Conservation (phyloP, 2,113 vertebrate genomes). For the Zosterops lateralis region DNA sequence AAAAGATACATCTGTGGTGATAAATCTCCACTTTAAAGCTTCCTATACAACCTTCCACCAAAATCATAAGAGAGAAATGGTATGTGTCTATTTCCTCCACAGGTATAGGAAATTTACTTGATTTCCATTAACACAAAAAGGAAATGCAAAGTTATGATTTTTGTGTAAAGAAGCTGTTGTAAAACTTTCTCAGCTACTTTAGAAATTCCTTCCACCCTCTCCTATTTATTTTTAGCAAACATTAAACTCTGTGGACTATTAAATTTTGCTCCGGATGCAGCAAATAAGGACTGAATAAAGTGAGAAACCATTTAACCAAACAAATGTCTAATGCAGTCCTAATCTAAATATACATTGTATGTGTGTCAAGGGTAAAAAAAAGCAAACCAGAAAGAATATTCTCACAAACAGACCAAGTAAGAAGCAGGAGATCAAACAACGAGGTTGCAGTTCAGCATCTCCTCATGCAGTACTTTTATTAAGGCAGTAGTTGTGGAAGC, state of each 20-base stretch:
- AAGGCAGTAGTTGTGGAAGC: not conserved
- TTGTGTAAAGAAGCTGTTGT: not conserved
- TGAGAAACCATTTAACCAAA: slow-evolving; percentile 10
- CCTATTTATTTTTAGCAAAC: slow-evolving; percentile 14
- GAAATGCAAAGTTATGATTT: not conserved
- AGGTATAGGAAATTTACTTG: not conserved
- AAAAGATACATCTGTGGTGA: not conserved
- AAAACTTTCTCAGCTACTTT: not conserved
- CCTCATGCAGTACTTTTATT: not conserved
- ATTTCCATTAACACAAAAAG: not conserved
- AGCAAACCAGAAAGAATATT: not conserved
- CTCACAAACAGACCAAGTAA: not conserved
- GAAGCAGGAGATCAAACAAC: not conserved
- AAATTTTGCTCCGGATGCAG: slow-evolving; percentile 21
- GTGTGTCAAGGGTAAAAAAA: not conserved
- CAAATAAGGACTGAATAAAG: not conserved
- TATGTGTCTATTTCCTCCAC: not conserved
- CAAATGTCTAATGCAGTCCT: not conserved
- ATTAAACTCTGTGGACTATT: not conserved
- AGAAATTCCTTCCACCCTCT: not conserved
- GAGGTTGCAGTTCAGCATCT: not conserved
- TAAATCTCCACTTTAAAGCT: not conserved
- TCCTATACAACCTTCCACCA: not conserved
- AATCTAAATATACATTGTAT: slow-evolving; percentile 1
- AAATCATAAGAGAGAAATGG: not conserved